These are phyloP conservation scores for Argyrosomus japonicus DNA, from an alignment of 2,113 vertebrate species.

Conservation along the genomic window DNA sequence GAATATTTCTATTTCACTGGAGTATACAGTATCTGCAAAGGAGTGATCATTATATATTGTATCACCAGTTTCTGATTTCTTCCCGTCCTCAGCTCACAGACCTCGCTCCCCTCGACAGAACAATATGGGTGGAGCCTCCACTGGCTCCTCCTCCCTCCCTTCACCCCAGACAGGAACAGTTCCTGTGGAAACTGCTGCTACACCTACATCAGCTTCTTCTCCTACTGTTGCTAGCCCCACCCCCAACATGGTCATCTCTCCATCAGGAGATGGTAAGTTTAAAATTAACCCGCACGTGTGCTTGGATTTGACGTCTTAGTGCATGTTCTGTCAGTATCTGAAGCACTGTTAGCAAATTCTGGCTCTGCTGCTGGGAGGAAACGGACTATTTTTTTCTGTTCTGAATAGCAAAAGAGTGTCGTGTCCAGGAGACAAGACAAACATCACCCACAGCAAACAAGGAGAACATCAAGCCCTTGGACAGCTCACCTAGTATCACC, in stretches of 20 bases:
- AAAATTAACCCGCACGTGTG: background rate
- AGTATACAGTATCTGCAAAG: background rate
- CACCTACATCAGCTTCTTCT: constrained; percentile 89
- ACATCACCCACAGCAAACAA: constrained; percentile 92
- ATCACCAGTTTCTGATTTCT: background rate
- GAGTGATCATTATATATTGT: too few relatives aligned
- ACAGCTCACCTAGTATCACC: constrained; percentile 88
- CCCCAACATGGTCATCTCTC: constrained; percentile 89
- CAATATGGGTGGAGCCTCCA: constrained; percentile 84
- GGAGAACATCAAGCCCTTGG: constrained; percentile 92
- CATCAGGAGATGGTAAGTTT: constrained; percentile 89
- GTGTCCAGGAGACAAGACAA: constrained; percentile 94
- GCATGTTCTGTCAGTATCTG: background rate
- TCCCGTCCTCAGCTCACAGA: constrained; percentile 90
- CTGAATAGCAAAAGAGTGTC: constrained; percentile 92
- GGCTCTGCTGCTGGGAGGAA: background rate
- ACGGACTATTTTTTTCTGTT: constrained; percentile 9
- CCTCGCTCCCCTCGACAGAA: constrained; percentile 97
- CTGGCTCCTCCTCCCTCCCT: constrained; percentile 87
- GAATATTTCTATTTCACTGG: background rate
- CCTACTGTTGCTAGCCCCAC: constrained; percentile 93
- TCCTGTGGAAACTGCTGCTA: constrained; percentile 87
- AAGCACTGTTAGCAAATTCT: background rate
- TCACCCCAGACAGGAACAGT: constrained; percentile 91
- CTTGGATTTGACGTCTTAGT: background rate